Base-by-base conservation (phyloP, 1,140 invertebrate genomes). In the Drosophila sp. region DNA sequence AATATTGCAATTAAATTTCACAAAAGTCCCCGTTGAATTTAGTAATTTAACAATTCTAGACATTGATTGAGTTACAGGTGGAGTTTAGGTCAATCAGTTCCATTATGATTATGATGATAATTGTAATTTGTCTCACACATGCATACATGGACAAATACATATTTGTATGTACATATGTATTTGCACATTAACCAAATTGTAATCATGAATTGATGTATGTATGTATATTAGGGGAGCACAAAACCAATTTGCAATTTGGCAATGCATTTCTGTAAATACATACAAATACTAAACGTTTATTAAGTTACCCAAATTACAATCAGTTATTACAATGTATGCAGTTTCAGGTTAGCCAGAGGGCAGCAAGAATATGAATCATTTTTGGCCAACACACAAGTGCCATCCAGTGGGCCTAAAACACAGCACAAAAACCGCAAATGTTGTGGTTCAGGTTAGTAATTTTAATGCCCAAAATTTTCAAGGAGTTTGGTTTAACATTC, bases 341-440 rank as follows among this genome's bases (percentile, higher is more conserved):
- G 32, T 41, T 62, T 54, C 54, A 55, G 72, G 56, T 25, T 50
- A 27, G 44, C n/a, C 47, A 50, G 2, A 44, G 60, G 29, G 7
- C 33, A 17, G 7, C 2, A n/a, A 41, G 32, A 2, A 23, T n/a
- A n/a, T 7, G 6, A 56, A 25, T 27, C 41, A 11, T 5, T 57
- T 35, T 29, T 29, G 8, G 55, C 23, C 41, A n/a, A 7, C 11
- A 8, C 30, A 1, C 35, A 27, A 72, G 11, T 32, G 54, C 23
- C 40, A 75, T 66, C 27, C 57, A 40, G 66, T 60, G 66, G 58
- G 54, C 27, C 17, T 35, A 60, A 32, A 47, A 40, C 17, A 35
- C 27, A 67, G 29, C 27, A 64, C 25, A 57, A 66, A 80, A 81
- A 81, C 79, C 78, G 33, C 79, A 80, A 72, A 72, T 64, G 10